phyloP scores from a whole-genome alignment of 1,140 invertebrate genomes.

The Drosophila lini region DNA sequence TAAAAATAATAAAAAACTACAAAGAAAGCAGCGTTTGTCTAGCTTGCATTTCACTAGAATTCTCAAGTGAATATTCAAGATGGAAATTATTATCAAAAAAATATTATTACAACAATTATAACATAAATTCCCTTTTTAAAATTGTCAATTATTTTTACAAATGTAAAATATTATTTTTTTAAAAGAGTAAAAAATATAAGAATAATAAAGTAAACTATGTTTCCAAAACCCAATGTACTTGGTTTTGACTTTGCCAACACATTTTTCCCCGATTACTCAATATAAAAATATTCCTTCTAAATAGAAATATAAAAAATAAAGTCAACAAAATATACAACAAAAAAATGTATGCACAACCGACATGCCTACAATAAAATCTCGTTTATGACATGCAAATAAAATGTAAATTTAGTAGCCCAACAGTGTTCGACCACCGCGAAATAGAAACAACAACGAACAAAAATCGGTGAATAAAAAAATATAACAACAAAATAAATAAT shows the following conservation, averaged over 20 bases:
- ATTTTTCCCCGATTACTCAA: conserved; percentile 55
- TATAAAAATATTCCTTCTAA: conserved; percentile 51
- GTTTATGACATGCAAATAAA: conserved; percentile 73
- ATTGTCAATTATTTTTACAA: background rate
- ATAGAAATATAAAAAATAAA: conserved; percentile 28
- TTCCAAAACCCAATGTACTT: conserved; percentile 17
- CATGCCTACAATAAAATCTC: conserved; percentile 40
- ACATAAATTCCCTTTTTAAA: too few relatives aligned
- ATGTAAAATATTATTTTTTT: background rate
- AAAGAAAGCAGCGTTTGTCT: background rate
- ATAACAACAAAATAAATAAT: conserved; percentile 13
- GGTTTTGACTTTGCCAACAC: conserved; percentile 22
- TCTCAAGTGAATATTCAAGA: background rate
- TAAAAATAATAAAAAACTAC: background rate
- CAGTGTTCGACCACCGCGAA: conserved; percentile 22
- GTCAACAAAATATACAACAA: conserved; percentile 15
- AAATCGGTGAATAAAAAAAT: conserved; percentile 21
- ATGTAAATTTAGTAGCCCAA: conserved; percentile 66
- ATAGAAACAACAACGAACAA: conserved; percentile 30
- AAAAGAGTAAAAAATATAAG: background rate
- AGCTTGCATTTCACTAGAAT: background rate
- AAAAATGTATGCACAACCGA: conserved; percentile 45
- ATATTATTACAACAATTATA: too few relatives aligned
- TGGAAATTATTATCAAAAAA: too few relatives aligned
- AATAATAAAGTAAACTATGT: too few relatives aligned